These are phyloP conservation scores for Temnothorax rugatulus DNA, from an alignment of 2,888 invertebrate species.

Conservation along the genomic window DNA sequence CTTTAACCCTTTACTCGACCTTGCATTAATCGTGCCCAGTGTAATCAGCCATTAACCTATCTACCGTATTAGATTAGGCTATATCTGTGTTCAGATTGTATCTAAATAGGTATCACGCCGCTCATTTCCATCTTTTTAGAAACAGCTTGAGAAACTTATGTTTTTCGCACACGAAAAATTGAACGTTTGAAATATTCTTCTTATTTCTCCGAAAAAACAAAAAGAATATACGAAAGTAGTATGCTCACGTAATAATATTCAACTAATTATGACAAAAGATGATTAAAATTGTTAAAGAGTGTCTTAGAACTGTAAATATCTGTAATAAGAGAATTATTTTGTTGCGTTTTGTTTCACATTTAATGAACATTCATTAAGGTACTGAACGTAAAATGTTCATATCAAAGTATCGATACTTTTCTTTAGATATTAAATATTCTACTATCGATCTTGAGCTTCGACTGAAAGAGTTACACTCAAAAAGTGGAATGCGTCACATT, in stretches of 20 bases:
- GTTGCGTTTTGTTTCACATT: neutral
- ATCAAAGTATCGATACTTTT: neutral
- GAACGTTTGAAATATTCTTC: neutral
- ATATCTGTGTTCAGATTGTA: constrained; percentile 12
- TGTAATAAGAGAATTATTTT: neutral
- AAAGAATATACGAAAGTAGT: neutral
- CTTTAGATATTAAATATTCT: neutral
- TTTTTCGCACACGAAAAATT: neutral
- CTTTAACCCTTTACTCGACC: constrained; percentile 31
- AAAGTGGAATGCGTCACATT: neutral
- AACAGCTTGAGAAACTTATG: neutral
- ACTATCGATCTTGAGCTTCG: neutral
- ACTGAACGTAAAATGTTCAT: neutral
- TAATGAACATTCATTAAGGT: neutral
- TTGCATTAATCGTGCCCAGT: constrained; percentile 11
- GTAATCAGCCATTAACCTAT: constrained; percentile 26
- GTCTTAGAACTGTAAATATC: neutral
- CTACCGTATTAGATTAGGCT: constrained; percentile 22
- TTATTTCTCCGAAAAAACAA: neutral
- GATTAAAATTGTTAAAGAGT: neutral
- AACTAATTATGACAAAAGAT: neutral
- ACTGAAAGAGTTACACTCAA: neutral
- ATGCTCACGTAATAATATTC: neutral
- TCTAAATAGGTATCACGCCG: constrained; percentile 18
- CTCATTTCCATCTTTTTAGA: neutral